Evolutionary conservation across 2,113 vertebrate genomes (phyloP), one percentile per base, ranked within the genome.

Genomic region (Brienomyrus brachyistius): DNA sequence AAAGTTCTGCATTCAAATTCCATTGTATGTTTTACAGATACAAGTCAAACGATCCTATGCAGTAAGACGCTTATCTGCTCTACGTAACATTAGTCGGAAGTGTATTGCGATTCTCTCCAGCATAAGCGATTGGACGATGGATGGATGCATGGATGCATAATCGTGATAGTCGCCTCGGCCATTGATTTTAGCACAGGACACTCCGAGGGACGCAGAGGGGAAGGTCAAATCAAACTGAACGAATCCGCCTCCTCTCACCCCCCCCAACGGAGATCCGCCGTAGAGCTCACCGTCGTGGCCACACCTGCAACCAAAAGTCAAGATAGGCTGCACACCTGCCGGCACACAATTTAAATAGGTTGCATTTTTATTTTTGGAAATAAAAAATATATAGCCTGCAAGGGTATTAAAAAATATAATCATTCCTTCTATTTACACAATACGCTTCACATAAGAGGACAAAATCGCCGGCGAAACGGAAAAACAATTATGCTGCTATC

Each of bases 291-390:
- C 59, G 66, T 2, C 91, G 83, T 91, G 90, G 92, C 94, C 94
- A 94, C 94, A 95, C 95, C 94, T 95, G 95, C 93, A 91, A 91
- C 91, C 92, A 92, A 80, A 94, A 94, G 91, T 92, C 92, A 92
- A 92, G 83, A 94, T 94, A 88, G 47, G 8, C 47, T 31, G 48
- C 51, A 89, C 70, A 89, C 88, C 88, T 89, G 89, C 89, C 50
- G 31, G 3, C 10, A 62, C 89, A 85, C 77, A 9, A 40, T 86
- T 86, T 89, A 54, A 35, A 85, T 48, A n/a, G 3, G 21, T 2
- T 84, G 23, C 51, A 10, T 50, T 70, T 40, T 50, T 88, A 48
- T 48, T 45, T 31, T 51, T 31, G n/a, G 62, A 50, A 74, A 88
- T 8, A 17, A 48, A 84, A 83, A 84, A 43, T 56, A 45, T 45